Evolutionary conservation across 1,140 invertebrate species (phyloP), one percentile per base, ranked within the genome.

Genomic region (Drosophila carrolli): DNA sequence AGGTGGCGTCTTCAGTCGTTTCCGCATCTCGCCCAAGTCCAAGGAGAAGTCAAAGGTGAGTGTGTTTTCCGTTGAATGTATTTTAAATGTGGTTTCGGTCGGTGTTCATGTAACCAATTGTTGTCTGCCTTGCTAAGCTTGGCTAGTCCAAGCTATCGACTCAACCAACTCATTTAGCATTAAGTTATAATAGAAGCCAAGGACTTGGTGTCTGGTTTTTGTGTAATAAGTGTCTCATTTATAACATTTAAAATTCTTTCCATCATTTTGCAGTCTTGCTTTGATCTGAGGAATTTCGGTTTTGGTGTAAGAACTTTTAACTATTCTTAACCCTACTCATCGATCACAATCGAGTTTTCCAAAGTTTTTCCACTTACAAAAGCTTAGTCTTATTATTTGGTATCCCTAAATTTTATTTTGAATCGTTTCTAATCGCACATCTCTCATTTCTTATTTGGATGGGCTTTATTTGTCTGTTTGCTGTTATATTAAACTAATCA

Each of bases 1-100:
- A 16, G 81, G 81, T 7, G 94, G 94, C 67, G 94, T 94, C 62
- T 93, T 94, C 29, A 95, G 94, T 27, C 94, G 94, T 81, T 94
- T 94, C 80, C 93, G 93, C 63, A 93, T 95, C 57, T 94, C 95
- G n/a, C 93, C 95, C 2, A 96, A 95, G 89, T 94, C 94, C 0
- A 95, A 95, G 86, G 95, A 95, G 55, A 95, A 95, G 90, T 94
- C 94, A 56, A 96, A 96, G 94, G 95, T 95, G 91, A 93, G 89
- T 91, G 4, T 11, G 14, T 1, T 5, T 0, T 8, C 13, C 5
- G 4, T 6, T 11, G 5, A 13, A 32, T 14, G 6, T 63, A 16
- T 29, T 6, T 43, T 11, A 32, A 40, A 35, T 48, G 44, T 66
- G 40, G 37, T 54, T 65, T n/a, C 54, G 43, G 48, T 54, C 32